Evolutionary conservation across 2,797 vertebrate species (phyloP), one percentile per base, ranked within the genome.

Genomic region (Pipistrellus kuhlii): DNA sequence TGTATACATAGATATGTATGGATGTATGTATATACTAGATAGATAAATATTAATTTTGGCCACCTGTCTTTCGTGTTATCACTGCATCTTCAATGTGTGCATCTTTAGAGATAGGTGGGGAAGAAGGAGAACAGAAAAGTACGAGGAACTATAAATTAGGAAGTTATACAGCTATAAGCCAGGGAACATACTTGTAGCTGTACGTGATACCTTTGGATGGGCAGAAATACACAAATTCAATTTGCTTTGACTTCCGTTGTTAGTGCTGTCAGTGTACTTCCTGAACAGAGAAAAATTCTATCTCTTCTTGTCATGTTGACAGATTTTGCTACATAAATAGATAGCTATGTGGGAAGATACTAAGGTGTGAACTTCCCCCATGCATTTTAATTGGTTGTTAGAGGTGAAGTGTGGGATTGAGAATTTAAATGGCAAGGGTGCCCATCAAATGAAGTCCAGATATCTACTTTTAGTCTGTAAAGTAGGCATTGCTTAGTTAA

Each of bases 271-370:
- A 88, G 93, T 89, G 66, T 82, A 90, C 95, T 97, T 96, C 95
- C 94, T 95, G 96, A 95, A 95, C 75, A 55, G 86, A 90, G 87
- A 41, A 92, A 94, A 86, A 88, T 68, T 90, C 59, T 90, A 48
- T 90, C 81, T 97, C 93, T 94, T 94, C 93, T 97, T 95, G 93
- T 97, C 64, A 84, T 48, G 91, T 95, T 95, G 92, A 96, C 96
- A 94, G 59, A 15, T 93, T 98, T 96, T 94, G 77, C 59, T 96
- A 78, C 86, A 92, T 87, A 97, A 98, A 97, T 97, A 97, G 97
- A 93, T 93, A 95, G 68, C 55, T 96, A 94, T 82, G 97, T 97
- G 95, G 97, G 97, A 95, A 97, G 97, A 96, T 86, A 92, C 93
- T 53, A 87, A 97, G 71, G 75, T 96, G 92, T 96, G 92, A 97